Evolutionary conservation across 2,888 invertebrate species (phyloP).

Genomic region (Rotaria macrura): DNA sequence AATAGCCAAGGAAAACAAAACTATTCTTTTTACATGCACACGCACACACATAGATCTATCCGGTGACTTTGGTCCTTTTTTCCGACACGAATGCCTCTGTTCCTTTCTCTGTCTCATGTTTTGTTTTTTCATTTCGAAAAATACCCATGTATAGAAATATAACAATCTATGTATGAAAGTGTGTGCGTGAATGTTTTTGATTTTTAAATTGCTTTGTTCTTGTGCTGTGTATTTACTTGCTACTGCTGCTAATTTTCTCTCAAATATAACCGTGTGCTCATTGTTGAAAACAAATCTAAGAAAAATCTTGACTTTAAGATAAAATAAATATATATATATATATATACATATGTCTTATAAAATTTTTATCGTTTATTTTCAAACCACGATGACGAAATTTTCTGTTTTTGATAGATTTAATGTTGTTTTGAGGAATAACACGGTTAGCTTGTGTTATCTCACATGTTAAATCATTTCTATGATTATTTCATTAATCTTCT

Average conservation of each 20-base stretch:
- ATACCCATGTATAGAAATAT: no score
- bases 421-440: not conserved
- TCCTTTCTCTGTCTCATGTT: no score
- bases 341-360: no score
- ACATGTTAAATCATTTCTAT: not conserved
- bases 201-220: not conserved
- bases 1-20: not conserved
- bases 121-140: no score
- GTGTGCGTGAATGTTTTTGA: not conserved
- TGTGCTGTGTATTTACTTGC: not conserved
- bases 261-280: not conserved
- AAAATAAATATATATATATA: not conserved
- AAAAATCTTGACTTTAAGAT: not conserved
- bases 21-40: not conserved
- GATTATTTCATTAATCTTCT: conserved; percentile 20
- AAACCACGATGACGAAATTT: not conserved
- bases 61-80: not conserved
- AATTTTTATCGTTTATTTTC: no score
- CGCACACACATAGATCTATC: not conserved
- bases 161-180: not conserved
- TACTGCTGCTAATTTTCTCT: not conserved
- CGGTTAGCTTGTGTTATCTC: not conserved
- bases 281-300: not conserved
- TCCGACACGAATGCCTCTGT: not conserved
- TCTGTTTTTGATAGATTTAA: not conserved